Conservation (phyloP, 1,140 invertebrate species). For the Heliconius nattereri region DNA sequence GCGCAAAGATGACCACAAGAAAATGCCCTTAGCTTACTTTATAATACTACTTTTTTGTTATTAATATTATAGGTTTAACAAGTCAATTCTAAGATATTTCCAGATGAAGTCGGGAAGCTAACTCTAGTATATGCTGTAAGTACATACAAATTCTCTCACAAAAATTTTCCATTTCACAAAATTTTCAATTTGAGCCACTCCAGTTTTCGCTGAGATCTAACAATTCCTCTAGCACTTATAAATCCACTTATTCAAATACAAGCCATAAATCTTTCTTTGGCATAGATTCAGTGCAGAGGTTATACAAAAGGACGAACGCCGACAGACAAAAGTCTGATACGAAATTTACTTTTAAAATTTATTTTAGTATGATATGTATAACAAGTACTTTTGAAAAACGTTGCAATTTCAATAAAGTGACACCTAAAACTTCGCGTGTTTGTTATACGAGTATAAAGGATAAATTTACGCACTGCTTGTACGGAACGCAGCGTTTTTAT, state of each 20-base stretch:
- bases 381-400: conserved; percentile 44
- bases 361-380: conserved; percentile 19
- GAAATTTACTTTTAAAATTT: conserved; percentile 43
- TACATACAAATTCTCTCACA: background rate
- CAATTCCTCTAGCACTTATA: conserved; percentile 19
- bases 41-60: too few species aligned
- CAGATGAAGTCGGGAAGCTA: background rate
- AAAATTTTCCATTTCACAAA: background rate
- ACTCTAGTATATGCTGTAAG: too few species aligned
- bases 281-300: conserved; percentile 33
- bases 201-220: background rate
- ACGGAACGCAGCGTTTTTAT: conserved; percentile 29
- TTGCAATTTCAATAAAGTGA: conserved; percentile 45
- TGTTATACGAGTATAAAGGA: conserved; percentile 36
- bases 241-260: conserved; percentile 32
- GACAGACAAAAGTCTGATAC: conserved; percentile 36
- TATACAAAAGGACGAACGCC: conserved; percentile 28
- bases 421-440: conserved; percentile 39
- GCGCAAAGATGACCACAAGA: too few species aligned
- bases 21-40: too few species aligned
- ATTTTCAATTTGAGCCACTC: conserved; percentile 1
- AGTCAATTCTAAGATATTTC: too few species aligned
- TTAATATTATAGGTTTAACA: too few species aligned
- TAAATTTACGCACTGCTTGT: conserved; percentile 21
- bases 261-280: conserved; percentile 35